phyloP scores from a whole-genome alignment of 1,140 invertebrate genomes.

The Drosophila lacertosa region DNA sequence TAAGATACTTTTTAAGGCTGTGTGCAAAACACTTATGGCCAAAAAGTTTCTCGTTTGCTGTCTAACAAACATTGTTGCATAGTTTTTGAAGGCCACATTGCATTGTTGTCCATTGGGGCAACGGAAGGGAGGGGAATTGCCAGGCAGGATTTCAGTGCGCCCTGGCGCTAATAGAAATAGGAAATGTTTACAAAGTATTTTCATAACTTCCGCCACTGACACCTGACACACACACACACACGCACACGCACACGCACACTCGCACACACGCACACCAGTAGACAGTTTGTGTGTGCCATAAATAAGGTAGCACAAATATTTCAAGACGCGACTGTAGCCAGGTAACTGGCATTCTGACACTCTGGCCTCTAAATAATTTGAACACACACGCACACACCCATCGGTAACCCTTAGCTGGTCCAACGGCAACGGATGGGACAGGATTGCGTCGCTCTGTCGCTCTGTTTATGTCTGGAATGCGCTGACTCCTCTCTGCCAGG shows the following conservation, averaged over 20 bases:
- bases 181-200: conserved; percentile 83
- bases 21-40: conserved; percentile 69
- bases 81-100: conserved; percentile 66
- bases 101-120: conserved; percentile 10
- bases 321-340: conserved; percentile 43
- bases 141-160: conserved; percentile 32
- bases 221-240: conserved; percentile 67
- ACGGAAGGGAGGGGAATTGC: background rate
- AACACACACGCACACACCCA: conserved; percentile 66
- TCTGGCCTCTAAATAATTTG: conserved; percentile 77
- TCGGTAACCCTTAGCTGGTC: conserved; percentile 54
- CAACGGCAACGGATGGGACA: conserved; percentile 7
- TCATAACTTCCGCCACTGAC: conserved; percentile 81
- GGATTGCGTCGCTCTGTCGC: conserved; percentile 32
- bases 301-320: conserved; percentile 72
- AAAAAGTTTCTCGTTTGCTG: conserved; percentile 64
- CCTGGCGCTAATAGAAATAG: conserved; percentile 77
- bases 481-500: conserved; percentile 45
- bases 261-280: conserved; percentile 19
- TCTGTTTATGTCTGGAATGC: conserved; percentile 51
- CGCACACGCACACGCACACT: conserved; percentile 52
- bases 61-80: conserved; percentile 80
- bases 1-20: conserved; percentile 59
- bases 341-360: conserved; percentile 74
- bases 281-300: conserved; percentile 53